phyloP scores from a whole-genome alignment of 2,797 vertebrate genomes.

The Fistularia tabacaria region DNA sequence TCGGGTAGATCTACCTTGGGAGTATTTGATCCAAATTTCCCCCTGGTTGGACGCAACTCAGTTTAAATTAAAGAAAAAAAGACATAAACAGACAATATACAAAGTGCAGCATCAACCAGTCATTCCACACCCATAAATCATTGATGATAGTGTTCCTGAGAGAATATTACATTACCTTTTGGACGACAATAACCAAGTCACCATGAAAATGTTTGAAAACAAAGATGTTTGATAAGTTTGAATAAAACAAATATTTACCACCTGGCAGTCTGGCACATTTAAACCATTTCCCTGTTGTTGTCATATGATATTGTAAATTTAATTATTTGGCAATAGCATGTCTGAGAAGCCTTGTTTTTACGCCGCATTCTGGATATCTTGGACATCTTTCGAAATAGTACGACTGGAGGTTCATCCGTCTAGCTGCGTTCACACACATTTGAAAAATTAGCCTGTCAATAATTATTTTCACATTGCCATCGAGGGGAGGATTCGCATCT shows the following conservation, averaged over 20 bases:
- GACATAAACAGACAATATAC: constrained; percentile 37
- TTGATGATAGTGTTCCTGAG: not conserved
- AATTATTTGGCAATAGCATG: constrained; percentile 26
- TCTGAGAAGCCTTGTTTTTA: constrained; percentile 3
- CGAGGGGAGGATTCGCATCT: too few relatives aligned
- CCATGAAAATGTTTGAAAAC: constrained; percentile 9
- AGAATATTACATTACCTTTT: constrained; percentile 12
- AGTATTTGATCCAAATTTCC: constrained; percentile 2
- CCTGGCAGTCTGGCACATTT: constrained; percentile 4
- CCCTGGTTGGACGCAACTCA: constrained; percentile 17
- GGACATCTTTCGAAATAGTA: too few relatives aligned
- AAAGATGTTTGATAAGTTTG: constrained; percentile 11
- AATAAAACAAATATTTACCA: constrained; percentile 30
- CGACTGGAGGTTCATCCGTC: too few relatives aligned
- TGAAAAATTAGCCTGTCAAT: too few relatives aligned
- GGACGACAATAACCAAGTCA: constrained; percentile 3
- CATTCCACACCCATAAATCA: constrained; percentile 2
- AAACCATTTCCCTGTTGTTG: constrained; percentile 9
- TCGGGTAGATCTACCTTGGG: constrained; percentile 5
- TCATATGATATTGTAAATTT: constrained; percentile 22
- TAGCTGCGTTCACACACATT: too few relatives aligned
- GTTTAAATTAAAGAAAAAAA: not conserved
- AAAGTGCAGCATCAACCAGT: constrained; percentile 8
- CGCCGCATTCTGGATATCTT: too few relatives aligned
- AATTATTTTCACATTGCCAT: too few relatives aligned